Evolutionary conservation across 1,140 invertebrate genomes (phyloP).

Genomic region (Radopholus similis): DNA sequence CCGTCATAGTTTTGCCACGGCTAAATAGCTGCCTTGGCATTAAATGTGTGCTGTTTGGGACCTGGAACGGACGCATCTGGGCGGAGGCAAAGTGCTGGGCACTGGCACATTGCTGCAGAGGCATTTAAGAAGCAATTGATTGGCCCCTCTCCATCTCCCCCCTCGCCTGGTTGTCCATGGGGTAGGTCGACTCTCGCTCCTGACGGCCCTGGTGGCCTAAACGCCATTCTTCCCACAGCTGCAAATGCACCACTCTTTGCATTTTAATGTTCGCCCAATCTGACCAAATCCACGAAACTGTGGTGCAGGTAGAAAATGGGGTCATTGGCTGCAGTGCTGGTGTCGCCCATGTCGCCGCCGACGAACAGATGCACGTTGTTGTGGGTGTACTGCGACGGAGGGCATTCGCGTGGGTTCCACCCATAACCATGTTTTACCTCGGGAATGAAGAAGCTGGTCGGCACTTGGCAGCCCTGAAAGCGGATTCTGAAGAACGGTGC

Average conservation of each 20-base stretch:
- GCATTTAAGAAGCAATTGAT: neutral
- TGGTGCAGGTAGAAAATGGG: conserved; percentile 56
- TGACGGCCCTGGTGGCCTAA: neutral
- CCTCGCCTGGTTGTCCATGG: conserved; percentile 8
- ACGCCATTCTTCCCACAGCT: conserved; percentile 10
- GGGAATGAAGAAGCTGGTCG: conserved; percentile 5
- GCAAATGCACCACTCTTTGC: neutral
- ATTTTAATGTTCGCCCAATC: conserved; percentile 11
- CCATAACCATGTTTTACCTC: neutral
- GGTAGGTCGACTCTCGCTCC: conserved; percentile 2
- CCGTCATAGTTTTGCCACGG: conserved; percentile 31
- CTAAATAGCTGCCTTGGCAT: conserved; percentile 34
- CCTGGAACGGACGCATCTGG: conserved; percentile 53
- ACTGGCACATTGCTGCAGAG: conserved; percentile 44
- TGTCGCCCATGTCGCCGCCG: conserved; percentile 49
- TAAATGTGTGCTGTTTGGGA: conserved; percentile 11
- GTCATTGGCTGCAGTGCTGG: conserved; percentile 29
- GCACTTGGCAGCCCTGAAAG: conserved; percentile 9
- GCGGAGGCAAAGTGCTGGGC: conserved; percentile 56
- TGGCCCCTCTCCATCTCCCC: neutral
- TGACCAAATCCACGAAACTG: conserved; percentile 60
- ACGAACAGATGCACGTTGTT: conserved; percentile 53
- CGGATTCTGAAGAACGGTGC: neutral
- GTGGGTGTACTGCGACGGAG: conserved; percentile 47
- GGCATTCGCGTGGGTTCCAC: conserved; percentile 7